A percentile compares a stretch with the other conserved stretches of the same genome.
These are phyloP conservation scores for Ariolimax columbianus DNA, from an alignment of 2,888 invertebrate genomes.

Conservation along the genomic window DNA sequence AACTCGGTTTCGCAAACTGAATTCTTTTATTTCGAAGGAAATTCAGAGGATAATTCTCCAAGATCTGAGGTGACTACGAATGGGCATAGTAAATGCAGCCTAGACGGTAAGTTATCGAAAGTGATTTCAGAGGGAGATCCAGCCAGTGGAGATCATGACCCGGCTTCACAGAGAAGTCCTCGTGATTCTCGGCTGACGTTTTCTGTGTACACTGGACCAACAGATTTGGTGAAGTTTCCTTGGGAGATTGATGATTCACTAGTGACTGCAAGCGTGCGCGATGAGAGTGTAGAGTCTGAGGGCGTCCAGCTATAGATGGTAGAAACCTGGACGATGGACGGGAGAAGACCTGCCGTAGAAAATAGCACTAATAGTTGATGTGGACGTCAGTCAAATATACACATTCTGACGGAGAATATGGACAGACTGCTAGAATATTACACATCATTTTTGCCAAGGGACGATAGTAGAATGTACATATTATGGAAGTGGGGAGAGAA, in stretches of 20 bases:
- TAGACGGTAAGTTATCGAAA: not conserved
- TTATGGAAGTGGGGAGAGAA: no score
- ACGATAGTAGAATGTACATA: no score
- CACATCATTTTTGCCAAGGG: no score
- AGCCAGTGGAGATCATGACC: not conserved
- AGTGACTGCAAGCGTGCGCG: not conserved
- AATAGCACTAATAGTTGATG: not conserved
- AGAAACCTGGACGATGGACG: not conserved
- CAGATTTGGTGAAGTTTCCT: slow-evolving; percentile 21
- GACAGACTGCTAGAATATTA: no score
- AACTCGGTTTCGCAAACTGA: not conserved
- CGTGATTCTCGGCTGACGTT: not conserved
- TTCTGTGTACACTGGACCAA: slow-evolving; percentile 26
- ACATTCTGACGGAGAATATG: no score
- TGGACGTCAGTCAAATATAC: no score
- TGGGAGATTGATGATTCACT: not conserved
- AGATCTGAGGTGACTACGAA: not conserved
- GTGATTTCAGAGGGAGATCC: not conserved
- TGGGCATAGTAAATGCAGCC: not conserved
- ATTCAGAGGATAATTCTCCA: slow-evolving; percentile 9
- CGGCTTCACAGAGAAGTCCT: not conserved
- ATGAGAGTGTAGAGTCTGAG: not conserved
- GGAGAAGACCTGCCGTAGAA: no score
- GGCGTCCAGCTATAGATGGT: not conserved
- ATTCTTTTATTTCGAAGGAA: slow-evolving; percentile 14